Evolutionary conservation across 2,797 vertebrate genomes (phyloP), one percentile per base, ranked within the genome.

Genomic region (Myotis findleyi): DNA sequence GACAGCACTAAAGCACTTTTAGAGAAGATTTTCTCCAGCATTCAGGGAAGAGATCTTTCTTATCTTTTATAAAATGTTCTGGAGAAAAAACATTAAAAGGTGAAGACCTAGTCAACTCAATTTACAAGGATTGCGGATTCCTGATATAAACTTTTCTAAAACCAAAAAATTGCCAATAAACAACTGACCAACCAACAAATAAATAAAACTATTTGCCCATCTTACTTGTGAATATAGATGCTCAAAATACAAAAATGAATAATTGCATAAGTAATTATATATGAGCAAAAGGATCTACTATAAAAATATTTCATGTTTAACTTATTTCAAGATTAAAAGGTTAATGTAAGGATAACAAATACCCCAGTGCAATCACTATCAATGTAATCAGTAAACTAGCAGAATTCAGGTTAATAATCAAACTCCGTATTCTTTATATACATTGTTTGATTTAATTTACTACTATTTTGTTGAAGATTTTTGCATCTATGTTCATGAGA

Each of bases 41-140:
- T 89, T 86, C 25, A 77, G 76, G 27, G 9, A 59, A 83, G 3
- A 47, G 18, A 53, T 92, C 49, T n/a, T 49, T 93, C 12, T 92
- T 25, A n/a, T 47, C 30, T 62, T 87, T 30, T 47, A 49, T 84
- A 93, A 92, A 89, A 82, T 59, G n/a, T 64, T 89, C 47, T 94
- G 57, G 30, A 73, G 11, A 7, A 53, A 33, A 33, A 7, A 21
- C 27, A 33, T 53, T 6, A 55, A 73, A 80, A 62, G 14, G 14
- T 14, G 7, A 12, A 73, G 44, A 64, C 6, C 6, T 55, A 69
- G 33, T 6, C 71, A 87, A 79, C 2, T 73, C 6, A 89, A 10
- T 68, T 87, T 33, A 49, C 0, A 90, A 79, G 47, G 2, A 41
- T 59, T 77, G 53, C 12, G 21, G 7, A 68, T 7, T 82, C 6